Evolutionary conservation across 2,888 invertebrate species (phyloP).

Genomic region (Latheticus oryzae): DNA sequence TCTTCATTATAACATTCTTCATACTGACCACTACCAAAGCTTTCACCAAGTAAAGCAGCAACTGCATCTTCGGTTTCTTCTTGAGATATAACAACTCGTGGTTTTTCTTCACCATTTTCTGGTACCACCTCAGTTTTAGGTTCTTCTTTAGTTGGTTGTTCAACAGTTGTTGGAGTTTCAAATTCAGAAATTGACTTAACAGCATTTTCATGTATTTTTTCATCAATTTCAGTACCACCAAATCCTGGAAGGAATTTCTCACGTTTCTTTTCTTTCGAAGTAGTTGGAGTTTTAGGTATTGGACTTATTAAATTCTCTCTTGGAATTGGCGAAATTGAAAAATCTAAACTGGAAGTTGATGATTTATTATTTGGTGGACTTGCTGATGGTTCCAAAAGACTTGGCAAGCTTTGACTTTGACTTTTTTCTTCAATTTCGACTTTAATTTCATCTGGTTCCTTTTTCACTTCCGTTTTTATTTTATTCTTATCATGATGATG

Average conservation of each 20-base stretch:
- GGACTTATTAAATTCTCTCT: slow-evolving; percentile 67
- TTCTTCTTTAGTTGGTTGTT: slow-evolving; percentile 50
- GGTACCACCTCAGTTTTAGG: slow-evolving; percentile 62
- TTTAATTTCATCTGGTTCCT: slow-evolving; percentile 48
- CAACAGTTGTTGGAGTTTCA: slow-evolving; percentile 59
- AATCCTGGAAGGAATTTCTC: slow-evolving; percentile 77
- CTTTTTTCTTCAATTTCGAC: slow-evolving; percentile 41
- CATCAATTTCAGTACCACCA: slow-evolving; percentile 72
- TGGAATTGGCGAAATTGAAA: slow-evolving; percentile 57
- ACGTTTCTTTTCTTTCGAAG: slow-evolving; percentile 67
- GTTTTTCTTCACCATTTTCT: slow-evolving; percentile 76
- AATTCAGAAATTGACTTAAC: slow-evolving; percentile 82
- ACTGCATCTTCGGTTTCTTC: slow-evolving; percentile 95
- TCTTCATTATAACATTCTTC: slow-evolving; percentile 68
- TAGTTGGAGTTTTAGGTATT: slow-evolving; percentile 68
- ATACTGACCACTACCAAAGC: slow-evolving; percentile 78
- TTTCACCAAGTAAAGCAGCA: slow-evolving; percentile 87
- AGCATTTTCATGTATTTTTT: slow-evolving; percentile 81
- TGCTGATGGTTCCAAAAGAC: slow-evolving; percentile 69
- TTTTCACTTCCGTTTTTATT: slow-evolving; percentile 59
- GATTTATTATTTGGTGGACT: slow-evolving; percentile 70
- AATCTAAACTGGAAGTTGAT: slow-evolving; percentile 53
- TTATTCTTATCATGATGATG: slow-evolving; percentile 71
- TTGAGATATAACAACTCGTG: slow-evolving; percentile 86
- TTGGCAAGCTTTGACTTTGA: slow-evolving; percentile 74